Conservation (phyloP, 1,140 invertebrate species). For the Hylaeus anthracinus region DNA sequence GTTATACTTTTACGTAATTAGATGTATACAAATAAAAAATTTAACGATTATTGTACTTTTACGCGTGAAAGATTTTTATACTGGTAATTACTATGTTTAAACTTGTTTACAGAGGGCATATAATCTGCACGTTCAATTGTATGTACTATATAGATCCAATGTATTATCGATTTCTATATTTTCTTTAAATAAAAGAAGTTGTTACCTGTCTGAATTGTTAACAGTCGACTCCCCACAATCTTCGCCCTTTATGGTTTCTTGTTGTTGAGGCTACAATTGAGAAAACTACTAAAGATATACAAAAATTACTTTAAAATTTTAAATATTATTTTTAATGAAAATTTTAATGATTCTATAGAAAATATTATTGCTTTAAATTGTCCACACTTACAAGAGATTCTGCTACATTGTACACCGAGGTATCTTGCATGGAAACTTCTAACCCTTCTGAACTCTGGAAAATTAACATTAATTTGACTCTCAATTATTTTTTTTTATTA, state of each 20-base stretch:
- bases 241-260: conserved; percentile 29
- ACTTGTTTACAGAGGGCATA: conserved; percentile 18
- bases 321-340: not conserved
- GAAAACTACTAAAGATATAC: not conserved
- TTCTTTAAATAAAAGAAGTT: conserved; percentile 17
- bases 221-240: not conserved
- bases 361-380: not conserved
- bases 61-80: not conserved
- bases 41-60: not conserved
- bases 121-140: conserved; percentile 42
- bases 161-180: conserved; percentile 5
- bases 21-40: conserved; percentile 1
- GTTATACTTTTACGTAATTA: conserved; percentile 6
- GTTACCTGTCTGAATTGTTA: conserved; percentile 55
- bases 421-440: conserved; percentile 15
- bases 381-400: conserved; percentile 38
- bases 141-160: not conserved
- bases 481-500: not conserved
- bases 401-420: not conserved
- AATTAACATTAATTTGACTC: not conserved
- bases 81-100: not conserved
- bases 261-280: conserved; percentile 46
- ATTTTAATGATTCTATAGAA: no score
- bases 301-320: conserved; percentile 3
- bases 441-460: conserved; percentile 16